A percentile compares a stretch with the other conserved stretches of the same genome.
Conservation (phyloP, 2,113 vertebrate genomes). For the Corvus cornix region DNA sequence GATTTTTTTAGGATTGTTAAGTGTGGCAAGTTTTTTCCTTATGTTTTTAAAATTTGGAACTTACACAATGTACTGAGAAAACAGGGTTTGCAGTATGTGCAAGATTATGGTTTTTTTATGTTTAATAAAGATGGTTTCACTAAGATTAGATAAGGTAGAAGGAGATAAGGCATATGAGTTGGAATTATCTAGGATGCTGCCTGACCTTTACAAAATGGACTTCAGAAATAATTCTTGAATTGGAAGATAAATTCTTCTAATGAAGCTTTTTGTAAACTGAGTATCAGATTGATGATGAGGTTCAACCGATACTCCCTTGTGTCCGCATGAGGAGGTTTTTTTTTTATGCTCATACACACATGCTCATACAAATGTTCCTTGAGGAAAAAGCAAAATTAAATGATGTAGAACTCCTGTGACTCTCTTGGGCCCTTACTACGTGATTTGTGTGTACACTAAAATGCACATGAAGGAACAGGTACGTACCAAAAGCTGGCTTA, state of each 20-base stretch:
- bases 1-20: background rate
- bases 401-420: background rate
- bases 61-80: background rate
- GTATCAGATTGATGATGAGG: background rate
- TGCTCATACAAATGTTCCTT: background rate
- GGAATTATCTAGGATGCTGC: background rate
- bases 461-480: background rate
- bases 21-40: background rate
- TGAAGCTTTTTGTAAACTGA: background rate
- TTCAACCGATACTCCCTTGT: background rate
- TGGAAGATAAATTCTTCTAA: background rate
- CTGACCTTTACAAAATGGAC: background rate
- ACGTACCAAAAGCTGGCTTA: background rate
- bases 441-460: background rate
- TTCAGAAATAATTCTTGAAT: background rate
- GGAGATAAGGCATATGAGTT: background rate
- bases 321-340: background rate
- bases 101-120: background rate
- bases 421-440: background rate
- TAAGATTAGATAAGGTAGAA: constrained; percentile 11
- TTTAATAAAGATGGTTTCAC: background rate
- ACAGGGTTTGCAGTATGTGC: background rate
- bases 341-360: background rate
- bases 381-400: background rate
- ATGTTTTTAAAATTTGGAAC: background rate